Percentiles rank a stretch among this genome's conserved stretches.
These are phyloP conservation scores for Megalops cyprinoides DNA, from an alignment of 2,797 vertebrate genomes.

Conservation along the genomic window DNA sequence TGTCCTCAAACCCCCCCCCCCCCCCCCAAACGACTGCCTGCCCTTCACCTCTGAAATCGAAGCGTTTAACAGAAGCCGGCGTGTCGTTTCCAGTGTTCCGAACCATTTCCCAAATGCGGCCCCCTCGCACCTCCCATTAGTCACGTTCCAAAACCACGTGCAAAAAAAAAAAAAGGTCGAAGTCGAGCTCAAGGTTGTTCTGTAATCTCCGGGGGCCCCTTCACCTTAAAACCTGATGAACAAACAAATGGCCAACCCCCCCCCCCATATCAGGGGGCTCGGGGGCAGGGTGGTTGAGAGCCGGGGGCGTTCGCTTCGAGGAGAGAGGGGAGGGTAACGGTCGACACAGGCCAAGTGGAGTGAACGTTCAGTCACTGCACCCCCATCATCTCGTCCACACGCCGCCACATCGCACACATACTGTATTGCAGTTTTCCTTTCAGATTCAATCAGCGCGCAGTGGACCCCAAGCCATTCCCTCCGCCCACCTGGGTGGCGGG, in stretches of 20 bases:
- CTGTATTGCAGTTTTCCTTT: conserved; percentile 77
- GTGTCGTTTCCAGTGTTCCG: not conserved
- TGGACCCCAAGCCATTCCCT: conserved; percentile 80
- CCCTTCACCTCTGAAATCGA: not conserved
- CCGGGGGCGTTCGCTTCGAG: too few relatives aligned
- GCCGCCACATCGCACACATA: conserved; percentile 67
- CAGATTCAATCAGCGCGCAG: conserved; percentile 79
- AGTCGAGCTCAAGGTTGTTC: not conserved
- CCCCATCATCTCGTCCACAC: conserved; percentile 41
- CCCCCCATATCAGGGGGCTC: too few relatives aligned
- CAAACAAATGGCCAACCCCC: not conserved
- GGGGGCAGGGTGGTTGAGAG: too few relatives aligned
- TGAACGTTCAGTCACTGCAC: conserved; percentile 72
- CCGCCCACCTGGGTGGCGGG: conserved; percentile 75
- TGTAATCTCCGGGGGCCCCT: not conserved
- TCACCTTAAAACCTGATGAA: not conserved
- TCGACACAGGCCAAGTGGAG: conserved; percentile 74
- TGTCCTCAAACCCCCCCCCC: not conserved
- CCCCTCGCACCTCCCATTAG: not conserved
- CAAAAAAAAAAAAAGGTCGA: not conserved
- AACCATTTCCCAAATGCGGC: not conserved
- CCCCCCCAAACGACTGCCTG: not conserved
- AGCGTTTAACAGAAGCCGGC: not conserved
- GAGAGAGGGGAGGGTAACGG: conserved; percentile 74
- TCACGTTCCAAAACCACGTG: too few relatives aligned